Evolutionary conservation across 2,113 vertebrate species (phyloP).

Genomic region (Heterochromis multidens): DNA sequence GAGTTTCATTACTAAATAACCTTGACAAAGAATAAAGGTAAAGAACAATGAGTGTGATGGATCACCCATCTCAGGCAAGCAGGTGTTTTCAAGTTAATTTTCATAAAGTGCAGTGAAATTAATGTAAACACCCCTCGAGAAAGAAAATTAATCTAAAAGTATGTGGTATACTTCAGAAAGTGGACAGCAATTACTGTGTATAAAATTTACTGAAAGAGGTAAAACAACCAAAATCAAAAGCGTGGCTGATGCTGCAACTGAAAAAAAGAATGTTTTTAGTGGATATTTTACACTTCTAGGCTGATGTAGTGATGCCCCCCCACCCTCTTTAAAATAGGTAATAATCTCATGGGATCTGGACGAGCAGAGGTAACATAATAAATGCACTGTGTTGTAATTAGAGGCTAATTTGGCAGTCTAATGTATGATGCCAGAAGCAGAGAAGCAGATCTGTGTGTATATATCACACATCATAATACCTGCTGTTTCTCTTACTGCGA

Average conservation of each 20-base stretch:
- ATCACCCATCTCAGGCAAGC: neutral
- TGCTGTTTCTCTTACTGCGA: neutral
- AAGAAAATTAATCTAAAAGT: slow-evolving; percentile 6
- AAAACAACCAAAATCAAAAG: neutral
- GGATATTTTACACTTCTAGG: neutral
- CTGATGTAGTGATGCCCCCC: neutral
- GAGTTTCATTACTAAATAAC: slow-evolving; percentile 4
- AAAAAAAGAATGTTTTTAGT: neutral
- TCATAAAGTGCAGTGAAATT: neutral
- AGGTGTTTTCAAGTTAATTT: slow-evolving; percentile 21
- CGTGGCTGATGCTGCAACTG: neutral
- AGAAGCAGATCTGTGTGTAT: neutral
- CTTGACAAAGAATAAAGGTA: slow-evolving; percentile 33
- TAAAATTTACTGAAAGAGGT: neutral
- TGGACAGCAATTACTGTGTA: neutral
- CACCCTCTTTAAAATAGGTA: neutral
- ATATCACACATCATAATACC: neutral
- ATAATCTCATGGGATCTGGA: neutral
- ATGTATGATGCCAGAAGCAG: neutral
- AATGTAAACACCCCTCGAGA: slow-evolving; percentile 13
- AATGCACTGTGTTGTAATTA: neutral
- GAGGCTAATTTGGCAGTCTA: neutral
- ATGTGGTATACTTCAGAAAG: neutral
- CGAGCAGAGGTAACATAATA: neutral
- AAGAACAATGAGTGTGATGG: slow-evolving; percentile 25